Percentiles rank a stretch among this genome's conserved stretches.
These are phyloP conservation scores for Drosophila parvula DNA, from an alignment of 1,140 invertebrate genomes.

Conservation along the genomic window DNA sequence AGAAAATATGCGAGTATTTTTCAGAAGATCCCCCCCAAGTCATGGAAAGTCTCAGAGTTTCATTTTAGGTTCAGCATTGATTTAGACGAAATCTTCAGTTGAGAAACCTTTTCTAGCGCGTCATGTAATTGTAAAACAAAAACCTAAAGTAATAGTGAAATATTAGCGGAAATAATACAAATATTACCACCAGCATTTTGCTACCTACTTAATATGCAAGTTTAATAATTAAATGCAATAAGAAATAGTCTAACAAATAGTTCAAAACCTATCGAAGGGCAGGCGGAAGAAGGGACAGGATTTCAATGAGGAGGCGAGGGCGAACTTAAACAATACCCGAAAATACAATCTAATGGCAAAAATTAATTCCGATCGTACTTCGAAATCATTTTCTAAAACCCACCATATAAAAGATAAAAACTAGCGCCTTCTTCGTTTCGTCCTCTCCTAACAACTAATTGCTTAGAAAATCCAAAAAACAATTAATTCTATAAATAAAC, in stretches of 20 bases:
- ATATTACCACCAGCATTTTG: conserved; percentile 79
- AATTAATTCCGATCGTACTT: conserved; percentile 43
- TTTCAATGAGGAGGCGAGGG: conserved; percentile 30
- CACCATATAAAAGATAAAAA: conserved; percentile 52
- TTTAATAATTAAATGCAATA: conserved; percentile 54
- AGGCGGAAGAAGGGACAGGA: conserved; percentile 8
- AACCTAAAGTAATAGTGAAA: conserved; percentile 70
- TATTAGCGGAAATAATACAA: conserved; percentile 69
- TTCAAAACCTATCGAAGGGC: conserved; percentile 50
- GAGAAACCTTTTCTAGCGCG: conserved; percentile 51
- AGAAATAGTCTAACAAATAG: conserved; percentile 59
- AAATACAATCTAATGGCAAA: conserved; percentile 28
- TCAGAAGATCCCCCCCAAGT: conserved; percentile 40
- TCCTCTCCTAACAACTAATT: conserved; percentile 36
- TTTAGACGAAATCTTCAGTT: conserved; percentile 25
- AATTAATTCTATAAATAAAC: conserved; percentile 28
- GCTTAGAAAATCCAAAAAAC: conserved; percentile 18
- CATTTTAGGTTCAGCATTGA: conserved; percentile 19
- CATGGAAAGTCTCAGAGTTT: conserved; percentile 38
- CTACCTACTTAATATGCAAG: conserved; percentile 73
- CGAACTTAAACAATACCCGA: conserved; percentile 28
- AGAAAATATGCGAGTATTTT: conserved; percentile 5
- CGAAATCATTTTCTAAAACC: conserved; percentile 68
- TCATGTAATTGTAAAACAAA: conserved; percentile 26
- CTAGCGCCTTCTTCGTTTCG: conserved; percentile 14